Evolutionary conservation across 2,888 invertebrate species (phyloP).

Genomic region (Philonicus albiceps): DNA sequence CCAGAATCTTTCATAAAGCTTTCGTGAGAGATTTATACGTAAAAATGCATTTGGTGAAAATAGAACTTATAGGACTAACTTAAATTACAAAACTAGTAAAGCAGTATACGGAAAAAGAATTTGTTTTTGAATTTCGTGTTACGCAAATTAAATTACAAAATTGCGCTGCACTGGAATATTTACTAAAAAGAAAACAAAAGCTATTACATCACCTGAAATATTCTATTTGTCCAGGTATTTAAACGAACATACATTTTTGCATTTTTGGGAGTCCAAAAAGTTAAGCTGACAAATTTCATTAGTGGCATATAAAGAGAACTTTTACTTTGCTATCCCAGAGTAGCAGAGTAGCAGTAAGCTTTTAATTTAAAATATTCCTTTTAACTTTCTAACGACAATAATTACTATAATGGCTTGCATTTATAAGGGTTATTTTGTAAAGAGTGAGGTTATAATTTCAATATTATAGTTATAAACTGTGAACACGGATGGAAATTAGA

Average conservation of each 20-base stretch:
- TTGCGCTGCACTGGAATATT: neutral
- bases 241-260: too few species aligned
- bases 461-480: neutral
- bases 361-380: neutral
- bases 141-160: neutral
- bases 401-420: neutral
- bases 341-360: neutral
- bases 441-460: neutral
- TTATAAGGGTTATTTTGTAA: neutral
- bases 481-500: neutral
- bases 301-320: neutral
- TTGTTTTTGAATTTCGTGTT: neutral
- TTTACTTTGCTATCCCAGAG: neutral
- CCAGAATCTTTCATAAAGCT: too few species aligned
- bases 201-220: too few species aligned
- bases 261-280: too few species aligned
- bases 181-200: neutral
- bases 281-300: too few species aligned
- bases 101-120: neutral
- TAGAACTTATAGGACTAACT: neutral
- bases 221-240: too few species aligned
- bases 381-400: neutral
- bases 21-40: too few species aligned
- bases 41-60: too few species aligned
- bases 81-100: neutral